Evolutionary conservation across 2,888 invertebrate genomes (phyloP).

Genomic region (Limnephilus lunatus): DNA sequence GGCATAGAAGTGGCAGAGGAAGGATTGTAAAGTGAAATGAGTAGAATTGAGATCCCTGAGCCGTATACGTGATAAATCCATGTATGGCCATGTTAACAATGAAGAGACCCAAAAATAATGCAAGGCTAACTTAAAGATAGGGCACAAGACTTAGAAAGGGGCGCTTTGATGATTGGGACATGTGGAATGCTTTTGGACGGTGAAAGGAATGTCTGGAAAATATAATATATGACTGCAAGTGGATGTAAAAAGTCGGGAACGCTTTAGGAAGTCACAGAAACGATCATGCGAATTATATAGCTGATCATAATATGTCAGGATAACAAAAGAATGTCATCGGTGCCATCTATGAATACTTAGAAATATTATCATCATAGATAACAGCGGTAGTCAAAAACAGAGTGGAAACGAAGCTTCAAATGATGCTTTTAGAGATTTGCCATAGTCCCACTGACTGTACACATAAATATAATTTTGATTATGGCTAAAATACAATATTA

Average conservation of each 20-base stretch:
- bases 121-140: neutral
- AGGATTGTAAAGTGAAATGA: too few species aligned
- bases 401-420: neutral
- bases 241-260: neutral
- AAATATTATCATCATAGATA: neutral
- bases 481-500: neutral
- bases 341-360: neutral
- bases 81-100: neutral
- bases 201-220: neutral
- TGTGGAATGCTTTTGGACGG: neutral
- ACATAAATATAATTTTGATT: too few species aligned
- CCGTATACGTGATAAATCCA: too few species aligned
- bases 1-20: too few species aligned
- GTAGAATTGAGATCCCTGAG: neutral
- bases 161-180: neutral
- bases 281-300: neutral
- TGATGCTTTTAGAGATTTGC: neutral
- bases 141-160: neutral
- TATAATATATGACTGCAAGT: neutral
- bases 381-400: neutral
- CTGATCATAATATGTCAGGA: neutral
- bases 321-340: neutral
- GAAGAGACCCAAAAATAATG: neutral
- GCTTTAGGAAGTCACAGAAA: neutral
- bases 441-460: neutral